Base-by-base conservation (phyloP, 2,888 invertebrate species). In the Yponomeuta cagnagella region DNA sequence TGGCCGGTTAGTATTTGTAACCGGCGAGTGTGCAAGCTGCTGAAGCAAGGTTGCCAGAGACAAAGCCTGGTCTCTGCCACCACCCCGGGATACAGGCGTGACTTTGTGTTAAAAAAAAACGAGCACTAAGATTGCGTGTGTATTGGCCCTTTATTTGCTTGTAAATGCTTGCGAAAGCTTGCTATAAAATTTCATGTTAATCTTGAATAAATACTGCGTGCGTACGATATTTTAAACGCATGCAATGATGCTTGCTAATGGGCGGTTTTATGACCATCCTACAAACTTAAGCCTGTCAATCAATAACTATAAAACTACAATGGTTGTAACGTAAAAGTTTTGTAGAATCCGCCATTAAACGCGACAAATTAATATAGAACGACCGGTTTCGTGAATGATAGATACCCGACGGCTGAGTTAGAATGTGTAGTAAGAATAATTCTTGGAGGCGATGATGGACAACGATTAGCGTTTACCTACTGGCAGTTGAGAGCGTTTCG, bases 301-400 rank as follows among this genome's bases (percentile, higher is more conserved):
- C 23, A 23, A 23, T 58, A 2, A 58, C 15, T 58, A 58, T 15
- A 15, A 58, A 12, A 15, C 52, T 48, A 58, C 68, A 68, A 68
- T 58, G 58, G 43, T 8, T 43, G 85, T 82, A 83, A 83, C 79
- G 81, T 85, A 82, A 78, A 82, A 80, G 80, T 81, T 23, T 23
- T 23, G 23, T 23, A 74, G 74, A 78, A 77, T 79, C 77, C 74
- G 76, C 77, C 79, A 80, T 82, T 80, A 82, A 82, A 78, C 75
- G 76, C 58, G 74, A 79, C 74, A 76, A 73, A 70, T 80, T 52
- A 48, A 68, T 68, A 48, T 68, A n/a, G 68, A 48, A 48, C 31
- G 68, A 52, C 68, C 12, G 30, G 48, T 68, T 48, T 68, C 48
- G 12, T 69, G 68, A 71, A 69, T 71, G 71, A 48, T 37, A 63